These are phyloP conservation scores for Microcebus lehilahytsara DNA, from an alignment of 2,113 vertebrate genomes.

Conservation along the genomic window DNA sequence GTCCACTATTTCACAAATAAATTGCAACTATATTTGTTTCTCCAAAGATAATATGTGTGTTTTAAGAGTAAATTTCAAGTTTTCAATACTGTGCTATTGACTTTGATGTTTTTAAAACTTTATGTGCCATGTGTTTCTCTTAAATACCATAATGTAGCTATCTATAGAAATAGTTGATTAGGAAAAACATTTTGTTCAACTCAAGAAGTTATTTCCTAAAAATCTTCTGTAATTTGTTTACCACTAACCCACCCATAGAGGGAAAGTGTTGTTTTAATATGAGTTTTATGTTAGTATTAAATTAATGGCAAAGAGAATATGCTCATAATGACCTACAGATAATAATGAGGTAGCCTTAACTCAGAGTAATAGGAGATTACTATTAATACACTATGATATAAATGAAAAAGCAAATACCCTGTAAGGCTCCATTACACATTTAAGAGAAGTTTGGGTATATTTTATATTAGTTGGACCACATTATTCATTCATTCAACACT, in stretches of 20 bases:
- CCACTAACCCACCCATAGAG: not conserved
- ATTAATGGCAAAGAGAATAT: not conserved
- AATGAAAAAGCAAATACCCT: not conserved
- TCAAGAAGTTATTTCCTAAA: not conserved
- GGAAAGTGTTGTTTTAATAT: not conserved
- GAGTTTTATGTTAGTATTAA: not conserved
- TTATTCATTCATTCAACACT: not conserved
- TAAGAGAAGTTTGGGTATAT: not conserved
- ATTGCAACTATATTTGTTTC: not conserved
- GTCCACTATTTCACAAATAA: not conserved
- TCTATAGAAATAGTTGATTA: not conserved
- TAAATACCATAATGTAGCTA: not conserved
- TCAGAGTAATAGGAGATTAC: not conserved
- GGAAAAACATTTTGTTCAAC: not conserved
- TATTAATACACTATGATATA: not conserved
- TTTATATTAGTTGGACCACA: not conserved
- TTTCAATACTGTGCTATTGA: not conserved
- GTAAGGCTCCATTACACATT: not conserved
- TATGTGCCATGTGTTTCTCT: not conserved
- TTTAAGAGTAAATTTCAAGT: not conserved
- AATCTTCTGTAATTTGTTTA: not conserved
- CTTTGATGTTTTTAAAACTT: not conserved
- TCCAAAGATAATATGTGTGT: not conserved
- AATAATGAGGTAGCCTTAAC: not conserved
- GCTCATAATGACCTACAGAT: not conserved